phyloP scores from a whole-genome alignment of 2,113 vertebrate species.

The Pterocles orientalis region DNA sequence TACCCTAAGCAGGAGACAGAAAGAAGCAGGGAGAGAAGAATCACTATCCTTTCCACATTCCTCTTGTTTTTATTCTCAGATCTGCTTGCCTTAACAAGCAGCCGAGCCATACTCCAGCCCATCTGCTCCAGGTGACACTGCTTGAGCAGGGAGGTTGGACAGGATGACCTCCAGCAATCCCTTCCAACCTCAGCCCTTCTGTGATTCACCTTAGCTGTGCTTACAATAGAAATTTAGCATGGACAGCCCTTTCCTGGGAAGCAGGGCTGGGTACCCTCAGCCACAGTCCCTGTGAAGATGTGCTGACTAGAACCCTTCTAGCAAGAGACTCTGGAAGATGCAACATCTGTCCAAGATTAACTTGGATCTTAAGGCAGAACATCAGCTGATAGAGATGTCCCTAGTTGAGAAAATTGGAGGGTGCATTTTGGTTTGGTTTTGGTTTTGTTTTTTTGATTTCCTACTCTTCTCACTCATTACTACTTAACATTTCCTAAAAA shows the following conservation, averaged over 20 bases:
- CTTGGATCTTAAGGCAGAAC: background rate
- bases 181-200: background rate
- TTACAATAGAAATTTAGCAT: background rate
- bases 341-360: background rate
- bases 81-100: background rate
- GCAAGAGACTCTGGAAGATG: background rate
- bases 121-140: background rate
- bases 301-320: background rate
- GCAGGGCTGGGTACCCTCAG: background rate
- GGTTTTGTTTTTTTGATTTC: background rate
- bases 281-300: background rate
- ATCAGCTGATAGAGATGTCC: background rate
- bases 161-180: background rate
- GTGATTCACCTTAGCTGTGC: background rate
- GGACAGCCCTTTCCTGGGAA: background rate
- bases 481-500: background rate
- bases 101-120: background rate
- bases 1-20: background rate
- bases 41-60: background rate
- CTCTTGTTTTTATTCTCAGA: background rate
- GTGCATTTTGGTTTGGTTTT: fast-evolving
- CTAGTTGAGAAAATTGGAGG: background rate
- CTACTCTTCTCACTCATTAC: background rate
- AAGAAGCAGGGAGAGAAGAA: background rate
- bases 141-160: background rate